A percentile compares a stretch with the other conserved stretches of the same genome.
Conservation (phyloP, 2,888 invertebrate species). For the Cheilosia vulpina region DNA sequence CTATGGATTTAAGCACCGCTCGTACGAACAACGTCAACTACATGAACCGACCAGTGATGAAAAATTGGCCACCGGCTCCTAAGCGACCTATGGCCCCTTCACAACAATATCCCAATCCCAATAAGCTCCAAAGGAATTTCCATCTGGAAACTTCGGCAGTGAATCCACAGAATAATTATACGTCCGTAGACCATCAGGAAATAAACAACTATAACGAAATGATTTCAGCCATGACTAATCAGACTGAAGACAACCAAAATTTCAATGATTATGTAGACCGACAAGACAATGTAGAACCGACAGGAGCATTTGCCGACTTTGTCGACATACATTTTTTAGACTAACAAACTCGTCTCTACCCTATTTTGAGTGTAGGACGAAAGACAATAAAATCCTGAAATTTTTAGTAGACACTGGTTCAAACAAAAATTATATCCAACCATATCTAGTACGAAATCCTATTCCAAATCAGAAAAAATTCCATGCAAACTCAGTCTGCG, state of each 20-base stretch:
- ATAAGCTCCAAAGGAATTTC: constrained; percentile 51
- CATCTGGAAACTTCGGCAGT: constrained; percentile 27
- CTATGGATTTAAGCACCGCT: constrained; percentile 17
- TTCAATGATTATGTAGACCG: constrained; percentile 15
- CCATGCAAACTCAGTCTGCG: neutral
- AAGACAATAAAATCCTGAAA: neutral
- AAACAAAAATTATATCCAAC: neutral
- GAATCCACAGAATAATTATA: constrained; percentile 13
- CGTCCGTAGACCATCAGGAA: constrained; percentile 10
- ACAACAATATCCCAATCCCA: constrained; percentile 15
- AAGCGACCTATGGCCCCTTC: constrained; percentile 19
- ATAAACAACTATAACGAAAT: constrained; percentile 29
- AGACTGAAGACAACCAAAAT: constrained; percentile 8
- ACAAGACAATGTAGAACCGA: constrained; percentile 16
- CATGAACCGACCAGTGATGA: constrained; percentile 44
- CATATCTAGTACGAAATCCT: neutral
- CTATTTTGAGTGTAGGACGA: neutral
- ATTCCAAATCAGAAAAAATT: constrained; percentile 22
- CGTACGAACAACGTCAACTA: constrained; percentile 44
- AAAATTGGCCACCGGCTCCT: constrained; percentile 47
- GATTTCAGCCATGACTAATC: constrained; percentile 34
- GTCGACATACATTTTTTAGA: neutral
- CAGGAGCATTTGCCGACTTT: constrained; percentile 32
- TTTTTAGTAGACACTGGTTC: neutral
- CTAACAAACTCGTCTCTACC: too few relatives aligned